Evolutionary conservation across 1,140 invertebrate genomes (phyloP).

Genomic region (Matsumurasca onukii): DNA sequence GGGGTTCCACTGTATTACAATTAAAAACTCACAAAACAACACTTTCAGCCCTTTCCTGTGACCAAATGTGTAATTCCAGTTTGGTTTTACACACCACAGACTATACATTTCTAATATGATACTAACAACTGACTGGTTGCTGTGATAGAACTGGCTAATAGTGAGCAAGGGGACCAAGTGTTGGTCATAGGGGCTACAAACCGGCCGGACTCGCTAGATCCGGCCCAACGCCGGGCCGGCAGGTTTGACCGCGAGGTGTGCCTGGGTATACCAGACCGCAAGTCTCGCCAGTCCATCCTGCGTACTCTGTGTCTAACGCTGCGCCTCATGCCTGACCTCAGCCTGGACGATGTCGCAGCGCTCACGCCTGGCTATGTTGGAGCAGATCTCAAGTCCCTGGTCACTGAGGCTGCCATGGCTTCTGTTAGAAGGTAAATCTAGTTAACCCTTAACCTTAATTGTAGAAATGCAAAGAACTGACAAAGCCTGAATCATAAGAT

Average conservation of each 20-base stretch:
- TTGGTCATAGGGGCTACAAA: constrained; percentile 95
- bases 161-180: constrained; percentile 61
- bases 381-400: constrained; percentile 86
- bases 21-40: too few relatives aligned
- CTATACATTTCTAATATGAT: too few relatives aligned
- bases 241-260: constrained; percentile 92
- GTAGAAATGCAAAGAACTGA: too few relatives aligned
- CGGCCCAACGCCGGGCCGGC: constrained; percentile 86
- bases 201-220: constrained; percentile 89
- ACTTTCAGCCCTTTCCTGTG: too few relatives aligned
- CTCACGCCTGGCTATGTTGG: constrained; percentile 96
- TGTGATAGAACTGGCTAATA: constrained; percentile 1
- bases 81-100: too few relatives aligned
- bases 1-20: too few relatives aligned
- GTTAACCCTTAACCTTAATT: constrained; percentile 46
- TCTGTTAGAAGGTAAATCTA: constrained; percentile 70
- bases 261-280: constrained; percentile 88
- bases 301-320: constrained; percentile 67
- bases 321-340: constrained; percentile 66
- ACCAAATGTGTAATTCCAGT: too few relatives aligned
- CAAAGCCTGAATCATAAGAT: too few relatives aligned
- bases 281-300: constrained; percentile 75
- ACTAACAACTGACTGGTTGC: too few relatives aligned
- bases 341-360: constrained; percentile 71
- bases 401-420: constrained; percentile 81